Evolutionary conservation across 2,113 vertebrate species (phyloP), one percentile per base, ranked within the genome.

Genomic region (Prietella phreatophila): DNA sequence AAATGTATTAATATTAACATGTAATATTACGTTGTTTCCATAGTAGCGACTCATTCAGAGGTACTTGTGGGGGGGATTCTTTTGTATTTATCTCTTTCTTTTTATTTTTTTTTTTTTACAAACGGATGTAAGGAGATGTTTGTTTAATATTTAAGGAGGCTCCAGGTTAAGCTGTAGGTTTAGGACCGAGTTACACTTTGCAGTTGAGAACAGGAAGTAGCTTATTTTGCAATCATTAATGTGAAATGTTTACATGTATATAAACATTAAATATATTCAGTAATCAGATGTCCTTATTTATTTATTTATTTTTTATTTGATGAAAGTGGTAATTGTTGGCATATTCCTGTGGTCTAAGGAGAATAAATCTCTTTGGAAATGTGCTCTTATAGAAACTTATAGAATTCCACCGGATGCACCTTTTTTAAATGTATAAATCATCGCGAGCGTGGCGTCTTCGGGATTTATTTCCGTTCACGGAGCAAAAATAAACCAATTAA

Each of bases 361-460:
- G 14, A 36, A 19, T 36, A 36, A 71, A 20, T 8, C 0, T 36
- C 15, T 19, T 36, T 36, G 15, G 19, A 17, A 8, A 47, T 73
- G 17, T 1, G 7, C 1, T 19, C 0, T 17, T 8, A 17, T 10
- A 7, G 15, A 63, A 10, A 65, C 13, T 4, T n/a, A 27, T n/a
- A 9, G 13, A 25, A 61, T 61, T 61, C 2, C 58, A 60, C 58
- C 19, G 5, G 19, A 60, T 19, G 58, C 19, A 60, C 58, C 15
- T 17, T 56, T 15, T 47, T 47, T 47, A 56, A 56, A 22, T 1
- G 17, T 22, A 60, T 6, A 60, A 17, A 22, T 60, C 58, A 60
- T 60, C 5, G 17, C 20, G 19, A 60, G 58, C 55, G 15, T 17
- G 14, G 55, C 15, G 14, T 56, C 55, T 56, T 15, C 55, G 13